Percentiles rank a stretch among this genome's conserved stretches.
These are phyloP conservation scores for Andricus grossulariae DNA, from an alignment of 1,140 invertebrate genomes.

Conservation along the genomic window DNA sequence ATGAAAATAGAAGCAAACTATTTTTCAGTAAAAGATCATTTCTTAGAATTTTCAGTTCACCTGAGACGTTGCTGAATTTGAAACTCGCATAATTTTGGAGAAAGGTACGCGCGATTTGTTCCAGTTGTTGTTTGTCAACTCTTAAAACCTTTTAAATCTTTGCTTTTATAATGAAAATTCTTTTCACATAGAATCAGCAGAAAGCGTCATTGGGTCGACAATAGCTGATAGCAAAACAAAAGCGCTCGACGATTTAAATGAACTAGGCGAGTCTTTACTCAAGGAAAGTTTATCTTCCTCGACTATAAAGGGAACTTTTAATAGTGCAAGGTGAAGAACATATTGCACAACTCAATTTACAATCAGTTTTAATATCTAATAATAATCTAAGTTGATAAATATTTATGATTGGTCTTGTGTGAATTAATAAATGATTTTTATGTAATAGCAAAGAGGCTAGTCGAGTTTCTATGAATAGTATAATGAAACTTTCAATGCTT, in stretches of 20 bases:
- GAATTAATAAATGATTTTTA: slow-evolving; percentile 34
- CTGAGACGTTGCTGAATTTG: slow-evolving; percentile 1
- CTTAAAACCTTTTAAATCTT: too few relatives aligned
- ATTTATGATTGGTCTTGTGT: too few relatives aligned
- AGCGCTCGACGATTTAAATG: slow-evolving; percentile 85
- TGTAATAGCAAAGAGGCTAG: slow-evolving; percentile 77
- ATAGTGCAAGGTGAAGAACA: slow-evolving; percentile 49
- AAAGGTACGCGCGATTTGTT: slow-evolving; percentile 15
- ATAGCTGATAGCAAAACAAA: slow-evolving; percentile 75
- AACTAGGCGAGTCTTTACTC: slow-evolving; percentile 83
- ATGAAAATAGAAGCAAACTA: neutral
- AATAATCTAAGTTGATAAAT: neutral
- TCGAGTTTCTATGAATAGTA: slow-evolving; percentile 84
- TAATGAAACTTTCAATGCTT: slow-evolving; percentile 70
- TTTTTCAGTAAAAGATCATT: neutral
- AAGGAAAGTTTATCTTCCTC: slow-evolving; percentile 82
- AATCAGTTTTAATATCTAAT: slow-evolving; percentile 35
- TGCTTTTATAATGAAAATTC: neutral
- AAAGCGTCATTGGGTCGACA: slow-evolving; percentile 36
- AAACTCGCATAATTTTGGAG: slow-evolving; percentile 6
- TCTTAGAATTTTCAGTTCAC: slow-evolving; percentile 15
- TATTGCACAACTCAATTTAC: slow-evolving; percentile 35
- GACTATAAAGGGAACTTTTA: slow-evolving; percentile 69
- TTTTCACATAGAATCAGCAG: slow-evolving; percentile 31
- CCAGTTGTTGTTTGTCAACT: neutral